Evolutionary conservation across 1,140 invertebrate species (phyloP).

Genomic region (Bombyx mori): DNA sequence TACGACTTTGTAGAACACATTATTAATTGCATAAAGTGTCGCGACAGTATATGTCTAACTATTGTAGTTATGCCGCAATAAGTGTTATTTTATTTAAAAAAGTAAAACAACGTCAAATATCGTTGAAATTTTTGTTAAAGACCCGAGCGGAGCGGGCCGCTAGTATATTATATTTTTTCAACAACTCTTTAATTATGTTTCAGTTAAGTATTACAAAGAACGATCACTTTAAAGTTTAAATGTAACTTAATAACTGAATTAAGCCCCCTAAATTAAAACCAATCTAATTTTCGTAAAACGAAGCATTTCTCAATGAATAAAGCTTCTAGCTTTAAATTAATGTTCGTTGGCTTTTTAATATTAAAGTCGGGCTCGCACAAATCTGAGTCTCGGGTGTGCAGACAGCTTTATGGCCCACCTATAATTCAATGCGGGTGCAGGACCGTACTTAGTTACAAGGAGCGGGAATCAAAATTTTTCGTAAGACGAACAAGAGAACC

Average conservation of each 20-base stretch:
- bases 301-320: background rate
- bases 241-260: background rate
- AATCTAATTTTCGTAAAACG: background rate
- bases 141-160: no score
- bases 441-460: background rate
- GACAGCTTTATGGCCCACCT: conserved; percentile 7
- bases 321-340: background rate
- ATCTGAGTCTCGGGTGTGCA: conserved; percentile 3
- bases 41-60: no score
- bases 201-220: background rate
- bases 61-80: no score
- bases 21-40: no score
- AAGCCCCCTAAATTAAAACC: no score
- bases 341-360: conserved; percentile 6
- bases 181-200: no score
- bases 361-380: conserved; percentile 5
- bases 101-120: no score
- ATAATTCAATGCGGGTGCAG: background rate
- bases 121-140: no score
- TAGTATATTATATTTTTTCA: no score
- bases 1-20: no score
- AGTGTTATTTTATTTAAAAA: no score
- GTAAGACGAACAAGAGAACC: no score
- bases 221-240: background rate
- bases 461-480: background rate